These are phyloP conservation scores for Scaptomyza tumidula DNA, from an alignment of 2,888 invertebrate species.

Conservation along the genomic window DNA sequence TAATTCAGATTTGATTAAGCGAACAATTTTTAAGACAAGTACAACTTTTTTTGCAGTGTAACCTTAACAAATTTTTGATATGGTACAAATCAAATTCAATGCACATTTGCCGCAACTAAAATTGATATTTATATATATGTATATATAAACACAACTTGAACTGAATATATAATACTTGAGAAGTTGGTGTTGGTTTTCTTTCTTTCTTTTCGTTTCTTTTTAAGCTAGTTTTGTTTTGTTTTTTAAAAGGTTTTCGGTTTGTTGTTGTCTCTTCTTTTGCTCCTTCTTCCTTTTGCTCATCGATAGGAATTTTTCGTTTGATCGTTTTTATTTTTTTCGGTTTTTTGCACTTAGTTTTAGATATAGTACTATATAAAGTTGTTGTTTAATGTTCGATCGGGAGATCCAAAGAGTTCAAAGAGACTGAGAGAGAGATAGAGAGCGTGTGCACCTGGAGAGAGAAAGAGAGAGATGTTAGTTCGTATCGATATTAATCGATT, in stretches of 20 bases:
- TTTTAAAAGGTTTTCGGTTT: conserved; percentile 14
- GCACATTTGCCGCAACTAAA: conserved; percentile 32
- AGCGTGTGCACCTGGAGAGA: background rate
- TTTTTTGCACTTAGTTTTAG: conserved; percentile 53
- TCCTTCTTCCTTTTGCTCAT: conserved; percentile 47
- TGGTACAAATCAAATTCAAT: background rate
- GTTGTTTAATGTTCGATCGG: background rate
- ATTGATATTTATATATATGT: background rate
- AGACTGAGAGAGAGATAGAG: conserved; percentile 3
- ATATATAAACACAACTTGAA: conserved; percentile 26
- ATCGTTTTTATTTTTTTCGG: no score
- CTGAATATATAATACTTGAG: conserved; percentile 71
- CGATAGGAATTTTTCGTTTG: conserved; percentile 66
- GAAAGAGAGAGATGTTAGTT: conserved; percentile 3
- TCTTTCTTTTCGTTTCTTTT: conserved; percentile 26
- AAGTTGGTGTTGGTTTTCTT: conserved; percentile 56
- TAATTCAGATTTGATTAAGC: background rate
- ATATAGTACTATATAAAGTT: conserved; percentile 5
- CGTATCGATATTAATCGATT: no score
- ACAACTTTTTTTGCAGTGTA: background rate
- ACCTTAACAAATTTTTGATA: background rate
- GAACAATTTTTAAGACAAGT: no score
- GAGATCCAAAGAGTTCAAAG: conserved; percentile 14
- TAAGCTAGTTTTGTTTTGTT: conserved; percentile 19
- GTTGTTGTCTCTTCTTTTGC: conserved; percentile 4